Base-by-base conservation (phyloP, 2,797 vertebrate species). In the Scolopax bukidnonensis region DNA sequence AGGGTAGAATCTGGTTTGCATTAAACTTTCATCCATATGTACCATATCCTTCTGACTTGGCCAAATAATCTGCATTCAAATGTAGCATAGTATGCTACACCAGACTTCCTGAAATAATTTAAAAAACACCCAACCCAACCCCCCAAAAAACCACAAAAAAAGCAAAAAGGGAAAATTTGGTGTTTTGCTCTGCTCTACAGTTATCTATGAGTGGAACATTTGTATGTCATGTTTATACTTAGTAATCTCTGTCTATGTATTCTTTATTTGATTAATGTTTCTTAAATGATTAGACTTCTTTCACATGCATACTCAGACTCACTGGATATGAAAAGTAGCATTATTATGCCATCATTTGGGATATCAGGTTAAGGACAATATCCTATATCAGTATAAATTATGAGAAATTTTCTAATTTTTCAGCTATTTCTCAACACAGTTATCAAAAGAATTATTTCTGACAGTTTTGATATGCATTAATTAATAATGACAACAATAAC, bases 121-220 rank as follows among this genome's bases (percentile, higher is more conserved):
- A 16, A 67, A 33, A 40, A 45, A 23, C 21, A 25, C 36, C 36
- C 21, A 24, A 20, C 4, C 15, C 41, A 41, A 7, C 41, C 6
- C 41, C 41, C 41, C 41, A 18, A 27, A 4, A 1, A 15, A 28
- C 64, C 16, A 50, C 1, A 15, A 16, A 64, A 54, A 27, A 48
- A 48, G 47, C 1, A 15, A 28, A 69, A 54, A 23, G 1, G 8
- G 19, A 80, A 57, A 3, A 19, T 40, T 13, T 27, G 1, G 1
- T 56, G 5, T 28, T 84, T 68, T 80, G 2, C 1, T 47, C 19
- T 60, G 15, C 25, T 73, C 19, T 60, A 11, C 4, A 41, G 3
- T 43, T 47, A 38, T 8, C 7, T 40, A 23, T 15, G 17, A 53
- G 6, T 43, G 18, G 8, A 76, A 79, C 3, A 10, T 45, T 47